Evolutionary conservation across 2,888 invertebrate species (phyloP), one percentile per base, ranked within the genome.

Genomic region (Acanthacorydalis orientalis): DNA sequence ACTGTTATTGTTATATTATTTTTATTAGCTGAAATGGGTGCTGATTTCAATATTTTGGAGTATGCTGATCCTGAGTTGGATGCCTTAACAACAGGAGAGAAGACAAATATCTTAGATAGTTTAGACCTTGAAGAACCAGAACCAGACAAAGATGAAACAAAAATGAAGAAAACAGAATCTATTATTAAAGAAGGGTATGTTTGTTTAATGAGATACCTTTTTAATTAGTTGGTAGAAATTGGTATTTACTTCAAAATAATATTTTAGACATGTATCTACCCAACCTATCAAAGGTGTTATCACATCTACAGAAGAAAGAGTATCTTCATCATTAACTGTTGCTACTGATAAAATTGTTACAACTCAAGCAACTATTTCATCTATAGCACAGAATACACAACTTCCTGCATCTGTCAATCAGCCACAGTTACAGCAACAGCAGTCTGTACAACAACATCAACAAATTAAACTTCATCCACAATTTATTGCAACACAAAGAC

Each of bases 21-120:
- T 43, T 44, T 58, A 59, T 68, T 73, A 58, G 86, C 84, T n/a
- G 88, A 88, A 68, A 86, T 91, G 73, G 91, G 90, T 6, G 83
- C 87, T 51, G 92, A 92, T 69, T 95, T 95, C 67, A 93, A 95
- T 64, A 91, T 95, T 58, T 68, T 95, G 52, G 91, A 92, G 64
- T 95, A 93, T 64, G 93, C 91, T 0, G 93, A 95, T 71, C 90
- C 93, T 0, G 92, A 92, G 65, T 68, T 92, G 46, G 90, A 89
- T 54, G 80, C 81, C 51, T 74, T 86, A 55, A 74, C 81, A 51
- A 81, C 80, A 49, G 83, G 83, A 1, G 79, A 80, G 52, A 82
- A 84, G 59, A 87, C 87, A 34, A 89, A 88, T 59, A 85, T 92
- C 54, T 74, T 93, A 47, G 89, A 90, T 61, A 81, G 83, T 49